phyloP scores from a whole-genome alignment of 2,113 vertebrate species.

The Cyprinodon tularosa region DNA sequence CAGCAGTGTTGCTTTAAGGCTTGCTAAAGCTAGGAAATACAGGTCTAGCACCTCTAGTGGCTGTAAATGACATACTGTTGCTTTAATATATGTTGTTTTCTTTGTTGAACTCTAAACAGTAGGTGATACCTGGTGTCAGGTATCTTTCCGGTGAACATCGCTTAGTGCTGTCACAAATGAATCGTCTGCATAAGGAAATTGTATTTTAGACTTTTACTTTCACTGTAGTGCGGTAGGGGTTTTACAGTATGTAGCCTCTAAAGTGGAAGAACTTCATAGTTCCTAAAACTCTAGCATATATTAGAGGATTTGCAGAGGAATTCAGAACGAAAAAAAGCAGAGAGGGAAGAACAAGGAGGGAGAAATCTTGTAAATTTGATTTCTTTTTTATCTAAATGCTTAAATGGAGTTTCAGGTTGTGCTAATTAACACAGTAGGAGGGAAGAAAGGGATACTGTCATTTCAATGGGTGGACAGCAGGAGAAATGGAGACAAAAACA shows the following conservation, averaged over 20 bases:
- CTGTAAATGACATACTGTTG: no score
- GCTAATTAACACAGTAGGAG: constrained; percentile 39
- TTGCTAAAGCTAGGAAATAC: no score
- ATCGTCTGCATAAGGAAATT: no score
- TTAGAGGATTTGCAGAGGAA: background rate
- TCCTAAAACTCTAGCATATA: background rate
- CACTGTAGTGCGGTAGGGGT: background rate
- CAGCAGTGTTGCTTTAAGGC: no score
- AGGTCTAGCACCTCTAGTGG: no score
- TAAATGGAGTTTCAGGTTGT: constrained; percentile 23
- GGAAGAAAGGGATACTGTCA: constrained; percentile 34
- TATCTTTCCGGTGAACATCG: no score
- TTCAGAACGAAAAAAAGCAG: background rate
- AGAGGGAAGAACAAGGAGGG: background rate
- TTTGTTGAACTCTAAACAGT: no score
- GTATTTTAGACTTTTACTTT: background rate
- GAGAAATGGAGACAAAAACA: constrained; percentile 35
- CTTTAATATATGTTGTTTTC: no score
- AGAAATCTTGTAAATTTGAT: background rate
- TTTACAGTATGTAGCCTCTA: background rate
- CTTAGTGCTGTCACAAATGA: no score
- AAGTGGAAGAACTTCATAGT: background rate
- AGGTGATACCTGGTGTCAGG: no score
- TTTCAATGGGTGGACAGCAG: constrained; percentile 22
- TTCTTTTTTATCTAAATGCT: constrained; percentile 1